phyloP scores from a whole-genome alignment of 2,797 vertebrate genomes.

The Lutjanus campechanus region DNA sequence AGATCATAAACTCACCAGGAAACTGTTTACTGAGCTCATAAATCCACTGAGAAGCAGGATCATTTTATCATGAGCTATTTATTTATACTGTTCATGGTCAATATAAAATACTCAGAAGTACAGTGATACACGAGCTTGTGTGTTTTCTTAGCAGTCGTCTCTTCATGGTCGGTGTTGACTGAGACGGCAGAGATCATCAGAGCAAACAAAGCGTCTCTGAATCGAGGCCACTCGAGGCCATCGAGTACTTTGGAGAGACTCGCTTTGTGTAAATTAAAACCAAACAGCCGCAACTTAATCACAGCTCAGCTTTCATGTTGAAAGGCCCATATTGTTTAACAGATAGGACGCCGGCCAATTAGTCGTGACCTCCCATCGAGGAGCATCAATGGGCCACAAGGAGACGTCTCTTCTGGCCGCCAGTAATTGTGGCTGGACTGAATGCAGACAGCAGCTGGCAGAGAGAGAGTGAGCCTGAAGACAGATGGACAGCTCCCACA shows the following conservation, averaged over 20 bases:
- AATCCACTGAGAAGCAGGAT: too few species aligned
- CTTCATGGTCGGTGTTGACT: neutral
- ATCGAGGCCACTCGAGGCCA: constrained; percentile 34
- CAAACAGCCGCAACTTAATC: constrained; percentile 55
- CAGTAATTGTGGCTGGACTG: constrained; percentile 28
- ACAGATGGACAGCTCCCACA: constrained; percentile 65
- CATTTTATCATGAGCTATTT: too few species aligned
- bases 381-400: constrained; percentile 62
- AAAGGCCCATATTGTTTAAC: constrained; percentile 52
- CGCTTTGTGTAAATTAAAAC: constrained; percentile 48
- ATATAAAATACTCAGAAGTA: neutral
- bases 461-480: constrained; percentile 23
- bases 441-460: constrained; percentile 65
- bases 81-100: too few species aligned
- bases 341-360: constrained; percentile 58
- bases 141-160: neutral
- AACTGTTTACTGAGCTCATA: too few species aligned
- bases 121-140: neutral
- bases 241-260: constrained; percentile 46
- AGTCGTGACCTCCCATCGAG: constrained; percentile 62
- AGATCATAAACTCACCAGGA: too few species aligned
- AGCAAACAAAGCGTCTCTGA: constrained; percentile 41
- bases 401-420: constrained; percentile 53
- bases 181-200: neutral
- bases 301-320: constrained; percentile 44